phyloP scores from a whole-genome alignment of 2,888 invertebrate genomes.

The Drosophila atripex region DNA sequence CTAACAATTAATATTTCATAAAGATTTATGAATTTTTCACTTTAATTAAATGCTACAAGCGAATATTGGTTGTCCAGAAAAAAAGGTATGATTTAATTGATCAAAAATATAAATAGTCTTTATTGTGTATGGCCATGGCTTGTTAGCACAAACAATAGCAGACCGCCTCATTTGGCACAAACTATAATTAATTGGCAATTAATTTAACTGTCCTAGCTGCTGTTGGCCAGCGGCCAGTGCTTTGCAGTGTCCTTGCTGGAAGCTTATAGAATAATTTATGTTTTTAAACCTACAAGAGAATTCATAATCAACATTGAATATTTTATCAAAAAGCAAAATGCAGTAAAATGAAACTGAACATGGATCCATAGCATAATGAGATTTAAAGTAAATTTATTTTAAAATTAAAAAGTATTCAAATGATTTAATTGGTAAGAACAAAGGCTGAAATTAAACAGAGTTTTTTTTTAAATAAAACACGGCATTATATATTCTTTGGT shows the following conservation, averaged over 20 bases:
- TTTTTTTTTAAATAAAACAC: background rate
- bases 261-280: slow-evolving; percentile 34
- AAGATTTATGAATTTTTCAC: slow-evolving; percentile 24
- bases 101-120: slow-evolving; percentile 39
- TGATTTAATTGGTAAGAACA: background rate
- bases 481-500: background rate
- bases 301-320: slow-evolving; percentile 42
- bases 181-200: slow-evolving; percentile 62
- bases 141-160: slow-evolving; percentile 43
- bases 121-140: slow-evolving; percentile 34
- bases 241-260: slow-evolving; percentile 30
- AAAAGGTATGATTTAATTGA: slow-evolving; percentile 23
- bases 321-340: slow-evolving; percentile 35
- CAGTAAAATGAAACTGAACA: slow-evolving; percentile 7
- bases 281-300: slow-evolving; percentile 35
- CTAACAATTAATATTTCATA: background rate
- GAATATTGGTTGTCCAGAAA: background rate
- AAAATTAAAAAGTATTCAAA: background rate
- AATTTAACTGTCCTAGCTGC: slow-evolving; percentile 46
- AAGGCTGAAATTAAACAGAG: background rate
- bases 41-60: slow-evolving; percentile 23
- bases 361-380: background rate
- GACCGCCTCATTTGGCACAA: slow-evolving; percentile 42
- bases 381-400: background rate
- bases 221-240: slow-evolving; percentile 35